phyloP scores from a whole-genome alignment of 2,888 invertebrate species.

The Phyllotreta striolata region DNA sequence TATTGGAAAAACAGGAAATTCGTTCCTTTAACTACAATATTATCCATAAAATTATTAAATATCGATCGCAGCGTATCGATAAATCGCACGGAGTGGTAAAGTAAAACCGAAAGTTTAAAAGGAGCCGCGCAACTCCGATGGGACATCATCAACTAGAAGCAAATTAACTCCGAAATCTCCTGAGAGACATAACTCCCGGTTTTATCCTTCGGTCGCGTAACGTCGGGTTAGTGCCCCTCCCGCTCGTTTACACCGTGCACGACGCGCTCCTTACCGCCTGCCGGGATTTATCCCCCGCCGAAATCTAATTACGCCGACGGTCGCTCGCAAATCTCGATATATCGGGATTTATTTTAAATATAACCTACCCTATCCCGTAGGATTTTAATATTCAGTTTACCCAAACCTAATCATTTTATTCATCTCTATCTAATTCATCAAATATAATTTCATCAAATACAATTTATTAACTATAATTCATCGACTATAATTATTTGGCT shows the following conservation, averaged over 20 bases:
- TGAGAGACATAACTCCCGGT: conserved; percentile 58
- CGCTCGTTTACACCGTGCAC: conserved; percentile 47
- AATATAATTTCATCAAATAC: no score
- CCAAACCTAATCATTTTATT: no score
- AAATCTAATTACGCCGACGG: conserved; percentile 48
- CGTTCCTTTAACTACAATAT: neutral
- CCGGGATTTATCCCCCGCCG: conserved; percentile 47
- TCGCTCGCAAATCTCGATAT: conserved; percentile 38
- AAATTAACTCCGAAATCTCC: conserved; percentile 59
- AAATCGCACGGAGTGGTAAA: conserved; percentile 38
- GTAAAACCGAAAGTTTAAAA: conserved; percentile 41
- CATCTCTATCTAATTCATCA: no score
- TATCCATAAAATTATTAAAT: conserved; percentile 7
- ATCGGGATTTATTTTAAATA: no score
- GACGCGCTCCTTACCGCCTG: conserved; percentile 41
- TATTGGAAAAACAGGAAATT: neutral
- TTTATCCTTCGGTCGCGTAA: conserved; percentile 58
- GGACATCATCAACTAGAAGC: conserved; percentile 60
- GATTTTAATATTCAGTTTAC: no score
- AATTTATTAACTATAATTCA: no score
- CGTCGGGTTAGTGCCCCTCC: conserved; percentile 52
- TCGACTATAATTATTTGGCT: no score
- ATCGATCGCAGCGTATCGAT: conserved; percentile 7
- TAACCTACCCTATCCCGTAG: neutral
- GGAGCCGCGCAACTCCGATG: conserved; percentile 51